Conservation (phyloP, 2,113 vertebrate genomes). For the Grallaria varia region DNA sequence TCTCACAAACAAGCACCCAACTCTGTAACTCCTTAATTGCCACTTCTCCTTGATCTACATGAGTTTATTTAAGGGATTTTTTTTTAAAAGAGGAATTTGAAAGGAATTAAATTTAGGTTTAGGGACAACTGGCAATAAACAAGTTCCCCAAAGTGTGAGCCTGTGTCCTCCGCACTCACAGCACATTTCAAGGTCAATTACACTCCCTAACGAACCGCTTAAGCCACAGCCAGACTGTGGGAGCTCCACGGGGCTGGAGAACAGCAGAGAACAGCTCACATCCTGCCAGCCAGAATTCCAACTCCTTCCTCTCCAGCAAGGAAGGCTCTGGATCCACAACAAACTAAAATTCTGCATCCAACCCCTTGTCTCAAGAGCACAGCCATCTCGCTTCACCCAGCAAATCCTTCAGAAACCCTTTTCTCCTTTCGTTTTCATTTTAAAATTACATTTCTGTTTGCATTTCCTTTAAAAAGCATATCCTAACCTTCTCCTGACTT, state of each 20-base stretch:
- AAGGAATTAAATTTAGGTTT: slow-evolving; percentile 29
- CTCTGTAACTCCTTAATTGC: not conserved
- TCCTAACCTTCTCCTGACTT: not conserved
- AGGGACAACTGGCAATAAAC: slow-evolving; percentile 20
- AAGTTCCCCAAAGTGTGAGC: slow-evolving; percentile 6
- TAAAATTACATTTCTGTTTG: not conserved
- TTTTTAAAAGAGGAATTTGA: not conserved
- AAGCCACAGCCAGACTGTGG: not conserved
- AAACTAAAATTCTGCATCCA: not conserved
- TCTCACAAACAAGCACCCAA: not conserved
- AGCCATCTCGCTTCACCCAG: not conserved
- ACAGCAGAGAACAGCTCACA: not conserved
- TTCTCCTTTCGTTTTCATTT: not conserved
- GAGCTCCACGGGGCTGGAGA: not conserved
- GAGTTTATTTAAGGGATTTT: not conserved
- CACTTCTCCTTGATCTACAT: not conserved
- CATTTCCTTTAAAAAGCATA: not conserved
- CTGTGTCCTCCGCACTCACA: not conserved
- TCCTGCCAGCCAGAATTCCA: not conserved
- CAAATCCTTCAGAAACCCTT: not conserved
- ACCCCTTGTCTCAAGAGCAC: not conserved
- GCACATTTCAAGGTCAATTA: slow-evolving; percentile 61
- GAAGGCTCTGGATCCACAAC: rapidly evolving
- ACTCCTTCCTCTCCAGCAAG: not conserved
- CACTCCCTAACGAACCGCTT: slow-evolving; percentile 12